Base-by-base conservation (phyloP, 2,888 invertebrate genomes). In the Cetonia aurata region DNA sequence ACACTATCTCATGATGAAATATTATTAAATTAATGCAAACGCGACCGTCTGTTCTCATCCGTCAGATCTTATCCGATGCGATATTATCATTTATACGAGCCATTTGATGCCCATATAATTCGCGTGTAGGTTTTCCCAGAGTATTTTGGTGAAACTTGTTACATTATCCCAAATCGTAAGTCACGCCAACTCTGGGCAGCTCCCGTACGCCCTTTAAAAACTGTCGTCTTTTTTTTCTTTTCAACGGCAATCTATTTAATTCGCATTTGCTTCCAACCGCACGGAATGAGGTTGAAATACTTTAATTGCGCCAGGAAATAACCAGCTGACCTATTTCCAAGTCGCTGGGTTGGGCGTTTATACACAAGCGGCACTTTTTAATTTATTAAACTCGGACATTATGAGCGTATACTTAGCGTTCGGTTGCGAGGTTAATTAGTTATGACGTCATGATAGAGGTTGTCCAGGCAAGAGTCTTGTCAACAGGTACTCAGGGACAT, bases 161-260 rank as follows among this genome's bases (percentile, higher is more conserved):
- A 60, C 60, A 46, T 60, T 60, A 60, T 46, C 60, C 46, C n/a
- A 2, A 12, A 55, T 37, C 31, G n/a, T 33, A n/a, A 44, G 60
- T 60, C 60, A 60, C 60, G 60, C 60, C 19, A 60, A 10, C 41
- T 60, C 44, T 60, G 60, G 60, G 60, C 46, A 46, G 60, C 46
- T 60, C 31, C 46, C 3, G 46, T 46, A 6, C 17, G 25, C 46
- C 60, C 60, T 46, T 46, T 44, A 13, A 46, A 60, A 60, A 46
- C 25, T 59, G 44, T 37, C 37, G 37, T 37, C 25, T 25, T 25
- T 4, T 25, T 25, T 25, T 25, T 25, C 25, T 46, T 46, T 46
- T 60, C 44, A 60, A 44, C 44, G 25, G 46, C 60, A 19, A 46
- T 46, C 60, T 25, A 60, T 46, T 60, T 60, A 60, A 60, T 60